Conservation (phyloP, 2,888 invertebrate species). For the Elysia crispata region DNA sequence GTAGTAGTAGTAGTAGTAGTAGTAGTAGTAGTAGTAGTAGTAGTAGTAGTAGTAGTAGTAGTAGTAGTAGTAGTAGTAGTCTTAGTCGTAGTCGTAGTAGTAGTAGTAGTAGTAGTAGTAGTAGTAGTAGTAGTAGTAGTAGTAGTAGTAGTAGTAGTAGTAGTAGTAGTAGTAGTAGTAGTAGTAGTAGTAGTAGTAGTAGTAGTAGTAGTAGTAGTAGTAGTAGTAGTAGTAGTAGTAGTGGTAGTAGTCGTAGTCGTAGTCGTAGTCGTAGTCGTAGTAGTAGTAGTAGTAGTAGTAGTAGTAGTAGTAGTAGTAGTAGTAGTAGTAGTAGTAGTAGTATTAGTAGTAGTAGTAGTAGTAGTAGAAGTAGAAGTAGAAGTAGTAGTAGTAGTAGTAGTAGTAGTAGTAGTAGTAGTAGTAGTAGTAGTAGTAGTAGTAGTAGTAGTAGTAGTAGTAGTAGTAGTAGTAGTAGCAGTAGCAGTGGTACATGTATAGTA, state of each 20-base stretch:
- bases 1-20: slow-evolving; percentile 41
- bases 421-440: slow-evolving; percentile 37
- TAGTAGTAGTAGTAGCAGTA: no score
- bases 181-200: no score
- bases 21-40: slow-evolving; percentile 43
- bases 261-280: no score
- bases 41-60: slow-evolving; percentile 44
- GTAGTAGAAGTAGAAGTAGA: slow-evolving; percentile 38
- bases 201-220: slow-evolving; percentile 42
- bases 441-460: slow-evolving; percentile 40
- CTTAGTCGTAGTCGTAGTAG: slow-evolving; percentile 37
- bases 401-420: slow-evolving; percentile 41
- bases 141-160: slow-evolving; percentile 37
- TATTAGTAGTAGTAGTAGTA: no score
- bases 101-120: slow-evolving; percentile 41
- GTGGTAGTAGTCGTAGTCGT: no score
- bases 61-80: slow-evolving; percentile 43
- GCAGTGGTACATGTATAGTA: no score
- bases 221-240: slow-evolving; percentile 30
- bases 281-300: no score
- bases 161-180: no score
- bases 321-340: no score
- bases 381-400: slow-evolving; percentile 42
- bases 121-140: slow-evolving; percentile 42
- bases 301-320: slow-evolving; percentile 41